phyloP scores from a whole-genome alignment of 2,113 vertebrate genomes.

The Xenotilapia longispinis region DNA sequence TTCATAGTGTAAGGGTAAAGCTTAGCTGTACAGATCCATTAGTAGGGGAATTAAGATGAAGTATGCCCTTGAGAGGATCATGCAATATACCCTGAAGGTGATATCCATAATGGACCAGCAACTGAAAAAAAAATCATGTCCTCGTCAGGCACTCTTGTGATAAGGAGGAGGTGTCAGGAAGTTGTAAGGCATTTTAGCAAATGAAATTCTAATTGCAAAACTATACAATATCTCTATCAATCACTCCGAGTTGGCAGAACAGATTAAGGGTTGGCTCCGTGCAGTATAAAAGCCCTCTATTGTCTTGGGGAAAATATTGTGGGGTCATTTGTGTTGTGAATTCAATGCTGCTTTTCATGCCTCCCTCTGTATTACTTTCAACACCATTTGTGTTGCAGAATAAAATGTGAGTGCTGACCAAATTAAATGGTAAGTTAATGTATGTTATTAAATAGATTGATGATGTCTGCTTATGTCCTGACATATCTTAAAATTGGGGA shows the following conservation, averaged over 20 bases:
- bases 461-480: constrained; percentile 88
- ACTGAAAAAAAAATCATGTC: constrained; percentile 30
- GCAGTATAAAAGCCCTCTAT: constrained; percentile 43
- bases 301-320: constrained; percentile 42
- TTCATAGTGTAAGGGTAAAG: constrained; percentile 21
- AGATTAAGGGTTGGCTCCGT: constrained; percentile 39
- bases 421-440: constrained; percentile 90
- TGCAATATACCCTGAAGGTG: constrained; percentile 36
- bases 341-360: constrained; percentile 61
- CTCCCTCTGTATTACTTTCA: constrained; percentile 57
- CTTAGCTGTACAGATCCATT: constrained; percentile 49
- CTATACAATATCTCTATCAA: constrained; percentile 40
- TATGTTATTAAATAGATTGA: constrained; percentile 88
- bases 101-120: constrained; percentile 50
- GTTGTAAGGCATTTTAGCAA: constrained; percentile 40
- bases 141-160: constrained; percentile 39
- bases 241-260: constrained; percentile 35
- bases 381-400: constrained; percentile 77
- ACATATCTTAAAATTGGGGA: constrained; percentile 75
- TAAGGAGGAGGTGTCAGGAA: constrained; percentile 17
- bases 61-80: constrained; percentile 43
- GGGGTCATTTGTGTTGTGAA: constrained; percentile 70
- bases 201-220: constrained; percentile 50
- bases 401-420: constrained; percentile 86
- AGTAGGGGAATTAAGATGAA: constrained; percentile 51